Evolutionary conservation across 2,113 vertebrate species (phyloP), one percentile per base, ranked within the genome.

Genomic region (Nymphicus hollandicus): DNA sequence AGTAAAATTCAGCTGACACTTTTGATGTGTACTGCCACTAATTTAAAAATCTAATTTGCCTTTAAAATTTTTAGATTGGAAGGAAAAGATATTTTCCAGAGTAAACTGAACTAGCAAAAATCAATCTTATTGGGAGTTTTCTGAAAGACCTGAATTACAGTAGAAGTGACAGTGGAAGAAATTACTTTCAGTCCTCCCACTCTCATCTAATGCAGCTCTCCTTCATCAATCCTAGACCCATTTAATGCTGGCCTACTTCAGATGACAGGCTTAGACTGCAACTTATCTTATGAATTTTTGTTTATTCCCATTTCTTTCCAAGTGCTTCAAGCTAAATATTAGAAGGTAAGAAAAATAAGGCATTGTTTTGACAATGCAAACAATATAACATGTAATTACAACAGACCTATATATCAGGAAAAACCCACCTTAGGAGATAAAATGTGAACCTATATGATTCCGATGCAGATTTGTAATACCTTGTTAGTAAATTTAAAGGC

Each of bases 121-220:
- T 72, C 86, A 68, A 68, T 94, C 76, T 94, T 61, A 74, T 1
- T 63, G n/a, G 19, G 39, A 86, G 60, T 52, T 82, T 86, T 73
- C 58, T 37, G 46, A 83, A 95, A 87, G 37, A 72, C 58, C 2
- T 80, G 63, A 77, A 91, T 89, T 80, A 80, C 53, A 1, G 13
- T 31, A 50, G 41, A 88, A 89, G 53, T 33, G 25, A 73, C 55
- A 64, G 66, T 43, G 63, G 80, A 95, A 93, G 58, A 71, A 93
- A 89, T 76, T 70, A 88, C 70, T 95, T 92, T 33, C 55, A 91
- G 87, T 92, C 81, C 71, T 91, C 71, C 85, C 87, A 88, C 87
- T 69, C 60, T 86, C 55, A 88, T 47, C 81, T 89, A 80, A 86
- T 60, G 69, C 69, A 83, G 35, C 29, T 78, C 72, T 88, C 35